Conservation (phyloP, 1,140 invertebrate species). For the Brachionus manjavacas region DNA sequence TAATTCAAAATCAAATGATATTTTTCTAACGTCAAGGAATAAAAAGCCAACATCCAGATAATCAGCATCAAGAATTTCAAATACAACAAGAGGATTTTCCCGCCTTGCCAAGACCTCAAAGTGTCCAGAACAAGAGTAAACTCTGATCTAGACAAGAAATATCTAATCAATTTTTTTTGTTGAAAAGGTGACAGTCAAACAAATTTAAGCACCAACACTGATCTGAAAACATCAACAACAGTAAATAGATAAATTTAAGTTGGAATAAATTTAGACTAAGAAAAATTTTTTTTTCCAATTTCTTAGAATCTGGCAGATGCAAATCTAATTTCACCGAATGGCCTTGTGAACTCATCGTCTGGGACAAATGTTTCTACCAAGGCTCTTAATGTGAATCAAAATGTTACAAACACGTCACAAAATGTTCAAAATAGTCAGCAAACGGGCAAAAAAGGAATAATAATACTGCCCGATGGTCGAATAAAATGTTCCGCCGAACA, state of each 20-base stretch:
- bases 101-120: constrained; percentile 72
- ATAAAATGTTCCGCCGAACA: constrained; percentile 41
- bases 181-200: constrained; percentile 19
- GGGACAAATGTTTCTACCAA: background rate
- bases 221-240: constrained; percentile 40
- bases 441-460: constrained; percentile 27
- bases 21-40: background rate
- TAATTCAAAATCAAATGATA: background rate
- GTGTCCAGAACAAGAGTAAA: constrained; percentile 45
- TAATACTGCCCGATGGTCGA: constrained; percentile 23
- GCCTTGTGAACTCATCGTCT: background rate
- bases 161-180: background rate
- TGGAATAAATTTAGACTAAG: background rate
- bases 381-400: background rate
- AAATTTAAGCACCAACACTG: background rate
- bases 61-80: constrained; percentile 71
- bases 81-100: constrained; percentile 98
- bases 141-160: background rate
- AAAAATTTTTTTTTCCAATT: background rate
- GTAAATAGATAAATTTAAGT: background rate
- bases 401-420: constrained; percentile 16
- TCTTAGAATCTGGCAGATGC: background rate
- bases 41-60: constrained; percentile 43
- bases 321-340: background rate
- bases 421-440: background rate